phyloP scores from a whole-genome alignment of 2,888 invertebrate species.

The Hypercompe scribonia region DNA sequence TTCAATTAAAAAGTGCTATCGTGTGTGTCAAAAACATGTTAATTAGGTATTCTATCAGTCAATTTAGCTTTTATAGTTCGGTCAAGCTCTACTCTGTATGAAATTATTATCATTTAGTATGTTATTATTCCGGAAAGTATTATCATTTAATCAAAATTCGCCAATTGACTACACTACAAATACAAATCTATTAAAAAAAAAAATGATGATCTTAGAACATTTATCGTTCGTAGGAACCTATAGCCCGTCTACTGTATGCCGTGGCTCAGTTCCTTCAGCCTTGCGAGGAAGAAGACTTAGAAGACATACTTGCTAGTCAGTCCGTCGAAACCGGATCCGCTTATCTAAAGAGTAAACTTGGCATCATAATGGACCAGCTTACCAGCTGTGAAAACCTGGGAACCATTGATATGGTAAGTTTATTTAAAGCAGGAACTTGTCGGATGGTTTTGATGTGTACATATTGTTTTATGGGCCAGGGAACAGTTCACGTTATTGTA shows the following conservation, averaged over 20 bases:
- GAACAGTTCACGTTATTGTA: too few species aligned
- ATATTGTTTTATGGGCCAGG: too few species aligned
- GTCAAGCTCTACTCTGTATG: too few species aligned
- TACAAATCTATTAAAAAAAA: too few species aligned
- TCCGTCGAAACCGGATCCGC: conserved; percentile 59
- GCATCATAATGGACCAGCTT: conserved; percentile 67
- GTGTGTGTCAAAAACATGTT: too few species aligned
- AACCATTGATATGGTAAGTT: conserved; percentile 66
- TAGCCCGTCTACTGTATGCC: conserved; percentile 68
- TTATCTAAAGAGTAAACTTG: conserved; percentile 65
- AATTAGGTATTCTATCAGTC: too few species aligned
- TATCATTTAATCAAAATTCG: too few species aligned
- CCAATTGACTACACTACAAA: too few species aligned
- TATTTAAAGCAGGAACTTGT: neutral
- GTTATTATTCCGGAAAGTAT: too few species aligned
- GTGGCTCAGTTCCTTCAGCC: conserved; percentile 72
- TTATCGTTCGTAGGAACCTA: conserved; percentile 68
- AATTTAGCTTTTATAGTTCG: too few species aligned
- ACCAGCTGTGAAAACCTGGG: conserved; percentile 55
- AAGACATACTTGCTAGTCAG: conserved; percentile 73
- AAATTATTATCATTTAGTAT: too few species aligned
- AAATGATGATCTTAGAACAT: neutral
- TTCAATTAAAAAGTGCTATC: too few species aligned
- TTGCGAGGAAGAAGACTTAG: conserved; percentile 66
- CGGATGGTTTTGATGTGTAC: neutral